These are phyloP conservation scores for Scelioninae gen. 1 DNA, from an alignment of 2,888 invertebrate genomes.

Conservation along the genomic window DNA sequence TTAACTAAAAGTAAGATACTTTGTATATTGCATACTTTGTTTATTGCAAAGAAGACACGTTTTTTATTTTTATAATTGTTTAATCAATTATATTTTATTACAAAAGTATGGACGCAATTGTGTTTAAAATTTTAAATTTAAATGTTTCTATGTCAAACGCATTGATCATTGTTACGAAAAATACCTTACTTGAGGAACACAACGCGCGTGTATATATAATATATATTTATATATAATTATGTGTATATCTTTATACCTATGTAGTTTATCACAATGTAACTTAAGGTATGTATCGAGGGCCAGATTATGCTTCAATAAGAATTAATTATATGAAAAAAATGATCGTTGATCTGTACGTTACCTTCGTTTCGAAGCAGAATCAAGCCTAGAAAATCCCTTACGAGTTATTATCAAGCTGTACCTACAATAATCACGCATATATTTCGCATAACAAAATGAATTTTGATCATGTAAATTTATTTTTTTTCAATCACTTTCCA, in stretches of 20 bases:
- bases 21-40: no score
- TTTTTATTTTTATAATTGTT: constrained; percentile 40
- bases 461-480: constrained; percentile 37
- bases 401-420: constrained; percentile 54
- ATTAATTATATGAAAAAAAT: constrained; percentile 13
- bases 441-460: constrained; percentile 17
- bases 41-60: constrained; percentile 58
- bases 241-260: constrained; percentile 73
- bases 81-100: constrained; percentile 53
- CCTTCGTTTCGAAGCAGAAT: constrained; percentile 39
- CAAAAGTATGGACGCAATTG: constrained; percentile 66
- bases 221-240: constrained; percentile 70
- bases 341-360: constrained; percentile 8
- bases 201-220: constrained; percentile 68
- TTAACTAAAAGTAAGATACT: constrained; percentile 72
- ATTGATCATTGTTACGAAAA: constrained; percentile 68
- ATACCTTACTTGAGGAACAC: constrained; percentile 70
- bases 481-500: constrained; percentile 22
- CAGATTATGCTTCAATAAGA: constrained; percentile 63
- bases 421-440: constrained; percentile 35
- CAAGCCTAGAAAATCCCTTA: constrained; percentile 46
- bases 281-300: constrained; percentile 76
- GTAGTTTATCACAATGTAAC: constrained; percentile 80
- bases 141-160: constrained; percentile 60
- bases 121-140: constrained; percentile 52